Percentiles rank a stretch among this genome's conserved stretches.
Conservation (phyloP, 2,888 invertebrate genomes). For the Dromius quadrimaculatus region DNA sequence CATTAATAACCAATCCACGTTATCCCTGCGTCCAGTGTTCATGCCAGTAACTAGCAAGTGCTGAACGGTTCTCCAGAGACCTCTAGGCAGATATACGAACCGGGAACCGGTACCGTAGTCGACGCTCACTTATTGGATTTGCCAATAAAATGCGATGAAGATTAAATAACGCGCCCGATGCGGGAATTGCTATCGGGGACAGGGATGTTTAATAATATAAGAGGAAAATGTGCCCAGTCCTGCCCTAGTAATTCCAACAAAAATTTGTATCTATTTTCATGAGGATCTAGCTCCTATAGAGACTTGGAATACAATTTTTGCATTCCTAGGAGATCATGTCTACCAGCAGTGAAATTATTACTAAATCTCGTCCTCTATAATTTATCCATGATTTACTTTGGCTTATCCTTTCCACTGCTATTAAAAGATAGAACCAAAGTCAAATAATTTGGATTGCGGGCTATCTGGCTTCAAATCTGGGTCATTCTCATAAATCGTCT, state of each 20-base stretch:
- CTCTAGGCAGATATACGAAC: conserved; percentile 32
- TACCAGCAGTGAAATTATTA: no score
- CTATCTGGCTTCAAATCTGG: conserved; percentile 48
- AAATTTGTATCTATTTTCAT: no score
- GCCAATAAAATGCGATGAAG: conserved; percentile 43
- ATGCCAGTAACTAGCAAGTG: conserved; percentile 45
- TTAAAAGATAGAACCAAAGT: conserved; percentile 48
- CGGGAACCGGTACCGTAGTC: conserved; percentile 1
- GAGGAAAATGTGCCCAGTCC: neutral
- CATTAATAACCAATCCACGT: conserved; percentile 47
- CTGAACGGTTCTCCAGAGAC: conserved; percentile 38
- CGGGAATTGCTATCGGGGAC: conserved; percentile 25
- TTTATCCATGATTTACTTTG: no score
- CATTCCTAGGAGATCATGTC: no score
- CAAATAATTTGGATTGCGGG: conserved; percentile 49
- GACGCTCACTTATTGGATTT: conserved; percentile 40
- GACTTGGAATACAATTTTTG: no score
- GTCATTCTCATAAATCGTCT: conserved; percentile 48
- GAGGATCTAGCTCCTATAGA: no score
- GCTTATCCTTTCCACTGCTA: no score
- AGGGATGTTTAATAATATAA: conserved; percentile 32
- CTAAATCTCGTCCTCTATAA: no score
- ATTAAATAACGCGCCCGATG: conserved; percentile 43
- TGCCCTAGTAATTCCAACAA: no score
- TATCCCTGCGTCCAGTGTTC: neutral